Percentiles rank a stretch among this genome's conserved stretches.
These are phyloP conservation scores for Aphelenchoides besseyi DNA, from an alignment of 1,140 invertebrate species.

Conservation along the genomic window DNA sequence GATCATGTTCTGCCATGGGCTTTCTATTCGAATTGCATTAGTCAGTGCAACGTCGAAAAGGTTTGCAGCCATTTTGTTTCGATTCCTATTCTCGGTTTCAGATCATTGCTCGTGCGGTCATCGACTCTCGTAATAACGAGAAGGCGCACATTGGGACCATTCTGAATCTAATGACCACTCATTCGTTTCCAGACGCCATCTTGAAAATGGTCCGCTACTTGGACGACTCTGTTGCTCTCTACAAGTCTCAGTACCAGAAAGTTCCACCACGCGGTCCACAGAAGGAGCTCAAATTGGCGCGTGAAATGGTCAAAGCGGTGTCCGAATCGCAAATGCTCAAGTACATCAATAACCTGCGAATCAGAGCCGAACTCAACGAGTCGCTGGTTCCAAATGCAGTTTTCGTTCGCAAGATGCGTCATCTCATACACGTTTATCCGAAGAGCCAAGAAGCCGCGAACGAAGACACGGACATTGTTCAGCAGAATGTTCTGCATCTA, in stretches of 20 bases:
- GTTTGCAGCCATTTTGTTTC: too few species aligned
- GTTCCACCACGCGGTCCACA: background rate
- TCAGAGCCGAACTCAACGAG: background rate
- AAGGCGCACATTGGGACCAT: background rate
- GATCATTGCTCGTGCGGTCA: background rate
- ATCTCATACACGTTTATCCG: background rate
- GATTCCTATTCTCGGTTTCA: too few species aligned
- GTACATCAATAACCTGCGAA: background rate
- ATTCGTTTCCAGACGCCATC: background rate
- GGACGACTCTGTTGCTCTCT: background rate
- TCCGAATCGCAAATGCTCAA: background rate
- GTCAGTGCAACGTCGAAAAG: too few species aligned
- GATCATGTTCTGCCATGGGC: too few species aligned
- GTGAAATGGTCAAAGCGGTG: background rate
- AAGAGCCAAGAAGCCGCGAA: background rate
- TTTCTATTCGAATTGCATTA: too few species aligned
- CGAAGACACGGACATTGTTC: background rate
- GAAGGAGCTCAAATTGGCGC: background rate
- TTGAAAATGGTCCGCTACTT: background rate
- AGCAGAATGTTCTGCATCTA: background rate
- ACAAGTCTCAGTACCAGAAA: background rate
- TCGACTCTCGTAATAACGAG: background rate
- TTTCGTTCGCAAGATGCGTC: background rate
- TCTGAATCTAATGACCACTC: background rate
- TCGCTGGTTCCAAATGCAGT: background rate